A percentile compares a stretch with the other conserved stretches of the same genome.
phyloP scores from a whole-genome alignment of 2,113 vertebrate genomes.

The Hemiscyllium ocellatum region DNA sequence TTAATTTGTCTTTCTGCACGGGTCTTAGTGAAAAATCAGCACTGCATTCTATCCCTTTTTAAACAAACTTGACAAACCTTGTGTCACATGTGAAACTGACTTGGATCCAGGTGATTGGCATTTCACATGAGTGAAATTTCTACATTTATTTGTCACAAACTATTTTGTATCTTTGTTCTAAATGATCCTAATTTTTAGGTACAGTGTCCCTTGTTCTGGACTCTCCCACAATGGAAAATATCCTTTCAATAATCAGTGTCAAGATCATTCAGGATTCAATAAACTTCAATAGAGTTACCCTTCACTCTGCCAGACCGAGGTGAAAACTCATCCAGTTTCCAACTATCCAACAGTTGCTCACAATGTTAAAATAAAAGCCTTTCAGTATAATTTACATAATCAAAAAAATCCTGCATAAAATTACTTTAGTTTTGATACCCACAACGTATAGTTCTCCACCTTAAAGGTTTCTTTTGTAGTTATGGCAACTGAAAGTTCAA shows the following conservation, averaged over 20 bases:
- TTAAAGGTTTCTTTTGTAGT: neutral
- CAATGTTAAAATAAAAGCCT: neutral
- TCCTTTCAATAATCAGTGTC: too few relatives aligned
- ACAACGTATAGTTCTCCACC: neutral
- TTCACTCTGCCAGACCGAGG: too few relatives aligned
- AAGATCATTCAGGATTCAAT: too few relatives aligned
- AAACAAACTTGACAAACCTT: neutral
- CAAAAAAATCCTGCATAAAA: neutral
- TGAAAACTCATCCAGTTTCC: too few relatives aligned
- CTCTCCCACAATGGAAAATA: too few relatives aligned
- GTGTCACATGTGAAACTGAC: neutral
- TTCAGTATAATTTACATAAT: neutral
- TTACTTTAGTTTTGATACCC: neutral
- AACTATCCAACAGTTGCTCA: neutral
- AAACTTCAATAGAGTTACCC: too few relatives aligned
- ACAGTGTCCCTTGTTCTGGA: too few relatives aligned
- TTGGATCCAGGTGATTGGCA: neutral
- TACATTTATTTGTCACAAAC: too few relatives aligned
- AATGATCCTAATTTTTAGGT: too few relatives aligned
- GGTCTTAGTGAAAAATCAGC: neutral
- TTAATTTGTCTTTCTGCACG: neutral
- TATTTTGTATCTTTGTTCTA: too few relatives aligned
- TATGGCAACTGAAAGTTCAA: neutral
- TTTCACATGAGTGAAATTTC: neutral
- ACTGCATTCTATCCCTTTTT: neutral